phyloP scores from a whole-genome alignment of 23 tunicate genomes.

The Aplidium turbinatum region DNA sequence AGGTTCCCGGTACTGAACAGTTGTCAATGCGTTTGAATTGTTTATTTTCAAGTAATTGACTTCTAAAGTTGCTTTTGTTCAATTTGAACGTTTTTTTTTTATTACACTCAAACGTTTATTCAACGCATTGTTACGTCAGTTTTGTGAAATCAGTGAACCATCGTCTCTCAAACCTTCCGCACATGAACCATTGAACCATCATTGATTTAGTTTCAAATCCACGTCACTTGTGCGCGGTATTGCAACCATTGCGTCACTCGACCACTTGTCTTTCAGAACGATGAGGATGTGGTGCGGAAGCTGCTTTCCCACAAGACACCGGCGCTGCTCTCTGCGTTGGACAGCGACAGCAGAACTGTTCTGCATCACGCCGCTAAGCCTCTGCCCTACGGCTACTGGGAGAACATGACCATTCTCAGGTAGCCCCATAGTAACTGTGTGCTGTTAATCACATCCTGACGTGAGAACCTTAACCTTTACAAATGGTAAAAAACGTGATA shows the following conservation, averaged over 20 bases:
- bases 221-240: too few species aligned
- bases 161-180: too few species aligned
- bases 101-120: too few species aligned
- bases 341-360: slow-evolving; percentile 88
- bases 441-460: not conserved
- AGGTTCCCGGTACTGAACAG: not conserved
- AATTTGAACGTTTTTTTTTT: not conserved
- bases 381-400: slow-evolving; percentile 96
- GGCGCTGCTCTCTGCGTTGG: slow-evolving; percentile 83
- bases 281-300: slow-evolving; percentile 80
- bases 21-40: not conserved
- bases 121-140: too few species aligned
- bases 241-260: too few species aligned
- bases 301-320: slow-evolving; percentile 92
- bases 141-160: too few species aligned
- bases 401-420: slow-evolving; percentile 85
- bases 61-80: not conserved
- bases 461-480: not conserved
- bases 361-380: slow-evolving; percentile 95
- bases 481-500: not conserved
- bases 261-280: slow-evolving; percentile 52
- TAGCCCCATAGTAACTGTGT: too few species aligned
- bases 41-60: not conserved
- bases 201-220: too few species aligned
- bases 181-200: too few species aligned